A percentile compares a stretch with the other conserved stretches of the same genome.
Conservation (phyloP, 2,797 vertebrate species). For the Pipistrellus nathusii region DNA sequence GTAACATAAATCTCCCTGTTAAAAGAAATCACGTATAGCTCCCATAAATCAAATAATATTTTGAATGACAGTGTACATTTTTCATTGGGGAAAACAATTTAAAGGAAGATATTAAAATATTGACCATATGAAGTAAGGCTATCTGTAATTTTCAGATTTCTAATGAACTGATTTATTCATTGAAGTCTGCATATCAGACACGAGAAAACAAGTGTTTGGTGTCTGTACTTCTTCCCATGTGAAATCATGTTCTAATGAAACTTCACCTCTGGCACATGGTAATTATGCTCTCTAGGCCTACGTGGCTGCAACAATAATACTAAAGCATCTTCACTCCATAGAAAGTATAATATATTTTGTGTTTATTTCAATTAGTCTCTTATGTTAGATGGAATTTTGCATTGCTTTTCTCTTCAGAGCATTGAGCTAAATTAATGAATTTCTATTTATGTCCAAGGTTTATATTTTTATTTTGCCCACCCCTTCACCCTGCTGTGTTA, state of each 20-base stretch:
- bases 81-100: not conserved
- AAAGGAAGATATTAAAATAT: not conserved
- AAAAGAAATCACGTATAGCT: slow-evolving; percentile 4
- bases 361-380: not conserved
- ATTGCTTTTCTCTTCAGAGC: slow-evolving; percentile 51
- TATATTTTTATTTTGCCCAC: not conserved
- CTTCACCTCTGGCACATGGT: not conserved
- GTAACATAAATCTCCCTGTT: not conserved
- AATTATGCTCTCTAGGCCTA: not conserved
- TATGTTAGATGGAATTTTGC: slow-evolving; percentile 35
- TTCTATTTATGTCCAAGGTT: not conserved
- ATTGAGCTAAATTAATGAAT: slow-evolving; percentile 52
- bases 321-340: not conserved
- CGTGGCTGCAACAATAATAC: not conserved
- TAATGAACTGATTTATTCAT: slow-evolving; percentile 33
- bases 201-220: not conserved
- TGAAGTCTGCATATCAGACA: not conserved
- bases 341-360: not conserved
- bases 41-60: not conserved
- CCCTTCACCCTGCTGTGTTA: not conserved
- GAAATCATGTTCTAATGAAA: slow-evolving; percentile 39
- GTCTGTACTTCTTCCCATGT: not conserved
- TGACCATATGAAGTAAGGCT: not conserved
- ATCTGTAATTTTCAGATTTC: not conserved
- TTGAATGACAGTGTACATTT: not conserved